Evolutionary conservation across 2,113 vertebrate species (phyloP).

Genomic region (Acrocephalus arundinaceus): DNA sequence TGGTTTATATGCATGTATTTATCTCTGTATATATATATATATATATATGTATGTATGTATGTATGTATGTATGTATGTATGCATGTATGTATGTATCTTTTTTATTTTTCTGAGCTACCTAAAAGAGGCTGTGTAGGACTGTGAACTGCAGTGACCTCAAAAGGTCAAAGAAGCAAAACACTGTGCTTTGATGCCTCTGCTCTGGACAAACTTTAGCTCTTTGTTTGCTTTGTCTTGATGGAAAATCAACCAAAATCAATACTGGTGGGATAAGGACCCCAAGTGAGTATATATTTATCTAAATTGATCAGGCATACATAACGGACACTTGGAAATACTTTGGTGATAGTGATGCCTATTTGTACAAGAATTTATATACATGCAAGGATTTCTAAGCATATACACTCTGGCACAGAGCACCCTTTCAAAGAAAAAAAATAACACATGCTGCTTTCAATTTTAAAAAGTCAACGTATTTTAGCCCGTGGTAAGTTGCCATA

Average conservation of each 20-base stretch:
- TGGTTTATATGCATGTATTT: not conserved
- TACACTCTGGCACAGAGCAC: not conserved
- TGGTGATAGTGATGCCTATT: not conserved
- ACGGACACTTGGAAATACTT: not conserved
- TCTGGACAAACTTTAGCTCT: not conserved
- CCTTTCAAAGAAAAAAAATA: not conserved
- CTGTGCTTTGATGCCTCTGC: not conserved
- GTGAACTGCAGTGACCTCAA: not conserved
- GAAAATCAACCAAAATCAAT: not conserved
- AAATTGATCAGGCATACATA: not conserved
- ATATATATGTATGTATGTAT: not conserved
- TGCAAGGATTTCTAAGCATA: not conserved
- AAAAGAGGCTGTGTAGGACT: not conserved
- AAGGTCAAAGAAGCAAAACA: not conserved
- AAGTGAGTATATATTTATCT: not conserved
- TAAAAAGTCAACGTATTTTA: not conserved
- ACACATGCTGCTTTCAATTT: not conserved
- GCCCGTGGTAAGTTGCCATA: not conserved
- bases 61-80: not conserved
- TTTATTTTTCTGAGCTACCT: not conserved
- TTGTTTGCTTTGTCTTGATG: not conserved
- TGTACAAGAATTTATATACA: not conserved
- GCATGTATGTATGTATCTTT: not conserved
- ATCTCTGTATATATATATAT: not conserved
- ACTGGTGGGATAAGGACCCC: not conserved